Evolutionary conservation across 2,888 invertebrate genomes (phyloP).

Genomic region (Zygaena filipendulae): DNA sequence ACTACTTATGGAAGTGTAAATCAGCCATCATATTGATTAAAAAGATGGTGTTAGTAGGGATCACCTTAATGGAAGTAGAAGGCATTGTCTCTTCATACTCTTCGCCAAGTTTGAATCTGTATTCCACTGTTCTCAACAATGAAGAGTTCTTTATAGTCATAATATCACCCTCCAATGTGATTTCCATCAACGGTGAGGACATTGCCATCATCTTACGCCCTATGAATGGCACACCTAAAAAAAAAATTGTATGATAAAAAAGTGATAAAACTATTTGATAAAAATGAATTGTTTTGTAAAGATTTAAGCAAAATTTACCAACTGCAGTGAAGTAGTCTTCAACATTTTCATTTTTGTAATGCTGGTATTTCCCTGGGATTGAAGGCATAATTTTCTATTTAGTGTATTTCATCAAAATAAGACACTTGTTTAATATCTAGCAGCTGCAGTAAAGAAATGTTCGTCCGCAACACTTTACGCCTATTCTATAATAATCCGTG

Average conservation of each 20-base stretch:
- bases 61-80: conserved; percentile 52
- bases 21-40: too few relatives aligned
- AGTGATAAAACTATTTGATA: not conserved
- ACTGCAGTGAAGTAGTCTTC: conserved; percentile 72
- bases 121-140: conserved; percentile 61
- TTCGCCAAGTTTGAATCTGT: conserved; percentile 68
- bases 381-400: conserved; percentile 65
- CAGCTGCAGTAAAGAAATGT: too few relatives aligned
- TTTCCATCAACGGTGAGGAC: conserved; percentile 71
- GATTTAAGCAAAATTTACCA: conserved; percentile 39
- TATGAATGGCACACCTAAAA: conserved; percentile 72
- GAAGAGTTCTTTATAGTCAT: conserved; percentile 71
- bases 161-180: conserved; percentile 57
- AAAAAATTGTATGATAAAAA: conserved; percentile 1
- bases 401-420: too few relatives aligned
- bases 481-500: too few relatives aligned
- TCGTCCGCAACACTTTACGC: too few relatives aligned
- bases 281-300: not conserved
- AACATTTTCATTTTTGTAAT: conserved; percentile 73
- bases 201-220: conserved; percentile 73
- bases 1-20: too few relatives aligned
- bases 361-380: conserved; percentile 71
- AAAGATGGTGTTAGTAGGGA: too few relatives aligned
- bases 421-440: too few relatives aligned
- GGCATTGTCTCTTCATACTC: conserved; percentile 76